Percentiles rank a stretch among this genome's conserved stretches.
phyloP scores from a whole-genome alignment of 2,113 vertebrate species.

The Cepphus grylle region DNA sequence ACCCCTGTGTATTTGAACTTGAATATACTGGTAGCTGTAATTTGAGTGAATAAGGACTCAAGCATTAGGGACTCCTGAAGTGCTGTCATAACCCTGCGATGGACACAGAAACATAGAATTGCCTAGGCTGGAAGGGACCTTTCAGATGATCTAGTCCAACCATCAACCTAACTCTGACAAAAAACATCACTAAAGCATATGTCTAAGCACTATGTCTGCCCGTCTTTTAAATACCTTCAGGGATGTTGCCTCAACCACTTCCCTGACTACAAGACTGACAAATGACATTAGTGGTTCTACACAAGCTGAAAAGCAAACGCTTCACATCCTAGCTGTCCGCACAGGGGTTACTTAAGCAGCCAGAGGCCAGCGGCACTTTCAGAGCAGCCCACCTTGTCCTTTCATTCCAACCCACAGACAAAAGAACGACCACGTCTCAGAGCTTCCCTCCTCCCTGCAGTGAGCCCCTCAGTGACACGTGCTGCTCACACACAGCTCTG shows the following conservation, averaged over 20 bases:
- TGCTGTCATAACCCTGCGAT: background rate
- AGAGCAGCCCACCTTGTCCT: background rate
- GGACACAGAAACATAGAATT: background rate
- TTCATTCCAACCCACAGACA: background rate
- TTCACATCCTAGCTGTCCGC: background rate
- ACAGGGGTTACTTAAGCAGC: background rate
- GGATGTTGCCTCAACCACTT: no score
- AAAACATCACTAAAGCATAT: no score
- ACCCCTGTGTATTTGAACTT: background rate
- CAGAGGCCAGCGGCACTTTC: background rate
- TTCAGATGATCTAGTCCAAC: no score
- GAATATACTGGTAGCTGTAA: background rate
- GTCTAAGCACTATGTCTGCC: no score
- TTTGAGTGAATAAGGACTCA: background rate
- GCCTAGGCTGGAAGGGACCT: no score
- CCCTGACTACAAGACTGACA: background rate
- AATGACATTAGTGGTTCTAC: background rate
- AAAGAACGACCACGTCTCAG: background rate
- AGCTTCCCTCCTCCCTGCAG: background rate
- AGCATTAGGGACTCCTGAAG: background rate
- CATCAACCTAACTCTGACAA: no score
- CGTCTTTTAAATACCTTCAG: no score
- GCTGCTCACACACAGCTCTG: background rate
- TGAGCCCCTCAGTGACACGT: accelerated
- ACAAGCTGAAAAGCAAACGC: background rate